Evolutionary conservation across 1,140 invertebrate species (phyloP).

Genomic region (Platorchestia sp.): DNA sequence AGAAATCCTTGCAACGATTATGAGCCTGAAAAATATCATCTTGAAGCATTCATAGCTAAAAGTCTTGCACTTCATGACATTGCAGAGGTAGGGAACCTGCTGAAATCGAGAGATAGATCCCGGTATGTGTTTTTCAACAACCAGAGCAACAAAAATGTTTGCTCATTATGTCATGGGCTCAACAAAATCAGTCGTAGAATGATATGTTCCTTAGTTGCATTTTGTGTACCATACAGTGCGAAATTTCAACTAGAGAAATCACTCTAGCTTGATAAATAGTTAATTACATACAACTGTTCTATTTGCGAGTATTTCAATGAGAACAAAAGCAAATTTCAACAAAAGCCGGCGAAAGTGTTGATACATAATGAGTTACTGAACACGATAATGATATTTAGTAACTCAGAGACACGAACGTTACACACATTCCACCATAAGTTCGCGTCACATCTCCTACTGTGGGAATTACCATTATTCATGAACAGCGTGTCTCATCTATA

Average conservation of each 20-base stretch:
- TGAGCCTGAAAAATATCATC: no score
- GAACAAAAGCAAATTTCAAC: background rate
- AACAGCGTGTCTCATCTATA: no score
- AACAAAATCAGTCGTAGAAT: background rate
- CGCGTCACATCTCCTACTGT: background rate
- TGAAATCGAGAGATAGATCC: background rate
- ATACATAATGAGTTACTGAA: no score
- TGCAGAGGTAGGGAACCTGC: no score
- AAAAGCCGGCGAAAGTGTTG: background rate
- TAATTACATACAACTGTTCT: background rate
- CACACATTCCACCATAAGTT: background rate
- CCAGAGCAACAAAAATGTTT: background rate
- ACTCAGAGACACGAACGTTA: background rate
- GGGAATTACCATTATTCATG: background rate
- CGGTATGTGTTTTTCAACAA: background rate
- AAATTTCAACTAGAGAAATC: background rate
- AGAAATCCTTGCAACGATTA: no score
- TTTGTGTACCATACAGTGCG: background rate
- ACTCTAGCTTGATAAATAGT: background rate
- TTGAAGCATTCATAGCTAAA: no score
- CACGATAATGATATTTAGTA: no score
- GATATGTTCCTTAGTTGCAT: background rate
- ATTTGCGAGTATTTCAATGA: background rate
- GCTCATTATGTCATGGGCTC: background rate
- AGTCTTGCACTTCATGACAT: no score